A percentile compares a stretch with the other conserved stretches of the same genome.
phyloP scores from a whole-genome alignment of 2,113 vertebrate genomes.

The Motacilla alba region DNA sequence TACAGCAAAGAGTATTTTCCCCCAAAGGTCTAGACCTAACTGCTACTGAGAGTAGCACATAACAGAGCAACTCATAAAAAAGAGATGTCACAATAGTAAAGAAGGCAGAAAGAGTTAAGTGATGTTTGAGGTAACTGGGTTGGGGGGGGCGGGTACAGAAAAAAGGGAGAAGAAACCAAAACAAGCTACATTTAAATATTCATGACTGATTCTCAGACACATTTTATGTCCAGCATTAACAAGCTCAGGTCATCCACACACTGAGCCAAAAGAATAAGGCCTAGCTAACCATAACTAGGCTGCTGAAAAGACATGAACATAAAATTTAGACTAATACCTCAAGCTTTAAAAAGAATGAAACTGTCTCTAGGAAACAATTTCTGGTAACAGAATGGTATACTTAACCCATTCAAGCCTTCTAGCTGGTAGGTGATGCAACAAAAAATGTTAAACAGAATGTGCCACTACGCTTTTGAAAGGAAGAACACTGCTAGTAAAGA shows the following conservation, averaged over 20 bases:
- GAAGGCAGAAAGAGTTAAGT: neutral
- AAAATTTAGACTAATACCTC: neutral
- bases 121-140: neutral
- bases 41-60: neutral
- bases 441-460: neutral
- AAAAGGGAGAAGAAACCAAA: neutral
- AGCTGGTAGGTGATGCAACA: neutral
- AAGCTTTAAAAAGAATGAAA: neutral
- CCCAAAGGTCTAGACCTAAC: neutral
- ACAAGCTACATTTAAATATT: neutral
- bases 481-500: neutral
- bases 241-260: neutral
- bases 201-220: neutral
- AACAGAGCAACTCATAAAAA: neutral
- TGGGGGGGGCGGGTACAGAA: rapidly evolving
- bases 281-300: neutral
- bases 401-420: neutral
- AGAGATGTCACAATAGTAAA: neutral
- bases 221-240: neutral
- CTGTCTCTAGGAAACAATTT: neutral
- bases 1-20: neutral
- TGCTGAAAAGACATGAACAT: neutral
- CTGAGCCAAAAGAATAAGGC: neutral
- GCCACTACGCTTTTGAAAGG: neutral
- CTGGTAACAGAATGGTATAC: neutral